Evolutionary conservation across 2,888 invertebrate species (phyloP), one percentile per base, ranked within the genome.

Genomic region (Notodonta ziczac): DNA sequence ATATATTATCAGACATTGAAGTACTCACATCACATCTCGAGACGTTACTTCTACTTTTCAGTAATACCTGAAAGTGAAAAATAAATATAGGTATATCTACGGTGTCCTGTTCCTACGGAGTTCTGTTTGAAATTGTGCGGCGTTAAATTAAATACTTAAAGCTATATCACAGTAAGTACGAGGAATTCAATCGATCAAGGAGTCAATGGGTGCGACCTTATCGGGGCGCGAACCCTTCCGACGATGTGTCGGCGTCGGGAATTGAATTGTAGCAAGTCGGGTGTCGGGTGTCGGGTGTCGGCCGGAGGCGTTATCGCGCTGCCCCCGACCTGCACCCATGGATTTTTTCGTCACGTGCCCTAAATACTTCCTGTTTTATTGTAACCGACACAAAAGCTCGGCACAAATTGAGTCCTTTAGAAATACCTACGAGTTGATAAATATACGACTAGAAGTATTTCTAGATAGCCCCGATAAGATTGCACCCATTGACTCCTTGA

Each of bases 191-290:
- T 55, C 55, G 55, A 55, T 40, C 40, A 40, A 55, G 14, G 35
- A 65, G 63, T 68, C 61, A 63, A 68, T 62, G 59, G 60, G 53
- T 62, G 57, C 68, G 61, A 53, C 54, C 60, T 73, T 72, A 72
- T 70, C 70, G 64, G 60, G 67, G 59, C 57, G 63, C 48, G 61
- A 76, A 73, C 73, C 73, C 70, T 74, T 74, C 64, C 68, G 68
- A 54, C 63, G 63, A 62, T 65, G 65, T 66, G 72, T 66, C 72
- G 70, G 78, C 77, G 64, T 66, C 66, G 79, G 84, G 85, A 83
- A 88, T 89, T 88, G 84, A 88, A 88, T 88, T 84, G 87, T 87
- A 80, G 84, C 81, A 83, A 82, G 53, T 55, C 40, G 55, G 54
- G 13, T 14, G 55, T 40, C 55, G n/a, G 40, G 83, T 83, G 53